Percentiles rank a stretch among this genome's conserved stretches.
Conservation (phyloP, 1,140 invertebrate species). For the Drosophila ananassae region DNA sequence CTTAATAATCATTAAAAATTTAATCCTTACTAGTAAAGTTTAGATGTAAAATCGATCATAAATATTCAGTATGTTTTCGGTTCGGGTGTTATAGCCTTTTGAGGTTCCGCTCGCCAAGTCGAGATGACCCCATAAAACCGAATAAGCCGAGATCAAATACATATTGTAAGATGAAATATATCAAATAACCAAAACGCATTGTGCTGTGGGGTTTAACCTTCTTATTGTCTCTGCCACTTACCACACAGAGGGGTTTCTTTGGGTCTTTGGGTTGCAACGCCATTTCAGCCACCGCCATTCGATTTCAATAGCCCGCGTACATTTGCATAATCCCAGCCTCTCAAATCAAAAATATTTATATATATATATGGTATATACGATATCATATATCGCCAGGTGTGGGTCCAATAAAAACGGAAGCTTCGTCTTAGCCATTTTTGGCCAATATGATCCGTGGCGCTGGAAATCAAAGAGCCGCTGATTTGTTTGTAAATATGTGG, state of each 20-base stretch:
- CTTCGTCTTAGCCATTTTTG: constrained; percentile 2
- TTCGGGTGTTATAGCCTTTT: constrained; percentile 17
- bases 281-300: not conserved
- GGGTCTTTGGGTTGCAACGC: constrained; percentile 47
- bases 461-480: constrained; percentile 31
- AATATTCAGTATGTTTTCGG: not conserved
- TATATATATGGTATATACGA: not conserved
- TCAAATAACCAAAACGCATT: constrained; percentile 49
- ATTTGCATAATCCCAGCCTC: constrained; percentile 46
- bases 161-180: constrained; percentile 25
- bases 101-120: constrained; percentile 22
- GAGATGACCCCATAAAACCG: constrained; percentile 42
- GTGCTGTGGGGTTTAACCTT: constrained; percentile 59
- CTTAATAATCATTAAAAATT: not conserved
- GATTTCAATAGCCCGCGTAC: constrained; percentile 27
- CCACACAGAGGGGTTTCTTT: constrained; percentile 43
- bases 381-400: constrained; percentile 34
- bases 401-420: constrained; percentile 33
- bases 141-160: constrained; percentile 36
- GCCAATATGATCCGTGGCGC: constrained; percentile 6
- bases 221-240: constrained; percentile 70
- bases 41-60: too few relatives aligned
- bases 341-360: constrained; percentile 16
- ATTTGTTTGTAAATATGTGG: constrained; percentile 40
- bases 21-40: not conserved